Conservation (phyloP, 2,797 vertebrate genomes). For the Molothrus ater region DNA sequence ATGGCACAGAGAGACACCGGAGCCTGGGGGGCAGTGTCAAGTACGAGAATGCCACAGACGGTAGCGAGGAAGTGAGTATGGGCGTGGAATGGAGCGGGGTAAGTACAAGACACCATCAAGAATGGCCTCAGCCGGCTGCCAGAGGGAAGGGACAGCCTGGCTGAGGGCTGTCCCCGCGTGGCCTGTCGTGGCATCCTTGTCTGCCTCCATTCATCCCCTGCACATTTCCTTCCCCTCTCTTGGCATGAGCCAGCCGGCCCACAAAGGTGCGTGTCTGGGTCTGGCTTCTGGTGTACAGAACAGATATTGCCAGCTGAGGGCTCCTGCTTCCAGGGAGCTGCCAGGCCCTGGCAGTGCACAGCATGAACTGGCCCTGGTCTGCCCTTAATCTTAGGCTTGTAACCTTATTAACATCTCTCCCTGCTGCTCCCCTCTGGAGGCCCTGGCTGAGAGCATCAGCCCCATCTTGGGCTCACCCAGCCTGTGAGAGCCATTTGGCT, state of each 20-base stretch:
- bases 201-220: slow-evolving; percentile 60
- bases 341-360: neutral
- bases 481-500: neutral
- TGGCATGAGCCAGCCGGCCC: slow-evolving; percentile 11
- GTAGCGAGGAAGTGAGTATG: slow-evolving; percentile 98
- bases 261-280: neutral
- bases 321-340: neutral
- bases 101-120: slow-evolving; percentile 91
- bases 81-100: slow-evolving; percentile 98
- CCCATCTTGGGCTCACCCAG: neutral
- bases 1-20: slow-evolving; percentile 82
- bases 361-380: slow-evolving; percentile 27
- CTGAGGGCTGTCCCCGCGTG: slow-evolving; percentile 31
- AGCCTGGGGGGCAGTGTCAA: slow-evolving; percentile 87
- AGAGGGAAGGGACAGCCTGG: slow-evolving; percentile 54
- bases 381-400: slow-evolving; percentile 48
- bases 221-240: slow-evolving; percentile 47
- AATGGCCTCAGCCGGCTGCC: slow-evolving; percentile 64
- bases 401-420: slow-evolving; percentile 57
- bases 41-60: slow-evolving; percentile 91
- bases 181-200: slow-evolving; percentile 71
- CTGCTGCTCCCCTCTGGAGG: slow-evolving; percentile 8
- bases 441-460: neutral
- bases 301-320: neutral
- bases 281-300: neutral